phyloP scores from a whole-genome alignment of 92 coral and sea anemone species.

The Isaurus tuberculatus region DNA sequence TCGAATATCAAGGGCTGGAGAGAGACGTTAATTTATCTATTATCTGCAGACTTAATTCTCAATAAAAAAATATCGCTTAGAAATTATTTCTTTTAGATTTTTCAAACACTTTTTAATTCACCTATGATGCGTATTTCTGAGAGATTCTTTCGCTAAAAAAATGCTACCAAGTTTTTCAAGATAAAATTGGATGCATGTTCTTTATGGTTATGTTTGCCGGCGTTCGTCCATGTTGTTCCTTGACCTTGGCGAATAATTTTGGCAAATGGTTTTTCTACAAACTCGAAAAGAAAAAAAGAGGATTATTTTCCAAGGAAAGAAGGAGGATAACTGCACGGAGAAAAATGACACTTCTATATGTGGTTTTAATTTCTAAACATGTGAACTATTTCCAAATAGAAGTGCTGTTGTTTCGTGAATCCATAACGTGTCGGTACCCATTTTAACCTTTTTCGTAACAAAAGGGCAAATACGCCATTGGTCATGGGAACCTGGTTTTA shows the following conservation, averaged over 20 bases:
- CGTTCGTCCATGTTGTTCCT: background rate
- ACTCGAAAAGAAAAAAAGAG: background rate
- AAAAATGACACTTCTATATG: conserved; percentile 14
- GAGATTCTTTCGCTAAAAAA: no score
- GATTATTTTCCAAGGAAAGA: conserved; percentile 2
- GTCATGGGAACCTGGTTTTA: conserved; percentile 48
- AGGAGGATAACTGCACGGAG: background rate
- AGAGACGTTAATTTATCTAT: conserved; percentile 4
- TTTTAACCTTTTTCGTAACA: conserved; percentile 28
- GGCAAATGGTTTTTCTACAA: background rate
- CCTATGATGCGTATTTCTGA: no score
- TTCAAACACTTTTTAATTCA: no score
- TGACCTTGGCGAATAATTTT: background rate
- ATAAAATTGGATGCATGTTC: no score
- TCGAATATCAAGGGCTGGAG: conserved; percentile 13
- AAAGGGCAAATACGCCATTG: conserved; percentile 32
- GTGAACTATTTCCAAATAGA: conserved; percentile 37
- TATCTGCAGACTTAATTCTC: conserved; percentile 9
- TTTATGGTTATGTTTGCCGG: background rate
- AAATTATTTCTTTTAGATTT: no score
- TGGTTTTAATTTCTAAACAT: conserved; percentile 40
- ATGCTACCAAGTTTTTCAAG: no score
- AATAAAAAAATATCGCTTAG: background rate
- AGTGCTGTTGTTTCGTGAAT: background rate
- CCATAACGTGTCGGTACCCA: conserved; percentile 38